phyloP scores from a whole-genome alignment of 2,888 invertebrate genomes.

The Morpho helenor region DNA sequence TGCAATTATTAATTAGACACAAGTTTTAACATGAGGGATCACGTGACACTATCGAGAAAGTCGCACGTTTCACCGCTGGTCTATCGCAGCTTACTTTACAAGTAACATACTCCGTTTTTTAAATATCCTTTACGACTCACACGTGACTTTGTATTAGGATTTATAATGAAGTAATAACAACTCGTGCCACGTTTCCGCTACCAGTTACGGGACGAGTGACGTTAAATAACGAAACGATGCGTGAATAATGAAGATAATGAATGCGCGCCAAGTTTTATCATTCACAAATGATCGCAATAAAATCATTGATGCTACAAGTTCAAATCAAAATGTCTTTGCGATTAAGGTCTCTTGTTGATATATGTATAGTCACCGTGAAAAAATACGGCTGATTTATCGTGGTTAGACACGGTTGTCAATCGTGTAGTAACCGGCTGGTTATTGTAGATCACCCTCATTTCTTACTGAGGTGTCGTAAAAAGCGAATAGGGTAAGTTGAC shows the following conservation, averaged over 20 bases:
- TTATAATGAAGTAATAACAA: slow-evolving; percentile 23
- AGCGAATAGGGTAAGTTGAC: too few species aligned
- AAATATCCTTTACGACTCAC: background rate
- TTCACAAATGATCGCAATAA: slow-evolving; percentile 3
- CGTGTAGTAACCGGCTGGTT: too few species aligned
- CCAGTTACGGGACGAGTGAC: slow-evolving; percentile 25
- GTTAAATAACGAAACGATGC: slow-evolving; percentile 12
- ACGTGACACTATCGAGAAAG: too few species aligned
- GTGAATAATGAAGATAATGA: slow-evolving; percentile 12
- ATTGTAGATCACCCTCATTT: too few species aligned
- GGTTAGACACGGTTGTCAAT: too few species aligned
- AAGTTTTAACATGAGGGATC: too few species aligned
- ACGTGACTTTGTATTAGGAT: slow-evolving; percentile 7
- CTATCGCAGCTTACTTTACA: too few species aligned
- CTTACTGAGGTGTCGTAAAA: too few species aligned
- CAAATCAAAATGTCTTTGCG: background rate
- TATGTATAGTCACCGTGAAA: too few species aligned
- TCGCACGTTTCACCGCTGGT: too few species aligned
- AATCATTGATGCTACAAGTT: background rate
- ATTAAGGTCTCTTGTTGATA: too few species aligned
- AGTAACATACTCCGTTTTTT: background rate
- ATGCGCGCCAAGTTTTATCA: background rate
- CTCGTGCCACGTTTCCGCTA: slow-evolving; percentile 15
- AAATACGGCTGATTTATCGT: background rate
- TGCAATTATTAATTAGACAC: too few species aligned